Evolutionary conservation across 92 coral and sea anemone genomes (phyloP), one percentile per base, ranked within the genome.

Genomic region (Bergia puertoricense): DNA sequence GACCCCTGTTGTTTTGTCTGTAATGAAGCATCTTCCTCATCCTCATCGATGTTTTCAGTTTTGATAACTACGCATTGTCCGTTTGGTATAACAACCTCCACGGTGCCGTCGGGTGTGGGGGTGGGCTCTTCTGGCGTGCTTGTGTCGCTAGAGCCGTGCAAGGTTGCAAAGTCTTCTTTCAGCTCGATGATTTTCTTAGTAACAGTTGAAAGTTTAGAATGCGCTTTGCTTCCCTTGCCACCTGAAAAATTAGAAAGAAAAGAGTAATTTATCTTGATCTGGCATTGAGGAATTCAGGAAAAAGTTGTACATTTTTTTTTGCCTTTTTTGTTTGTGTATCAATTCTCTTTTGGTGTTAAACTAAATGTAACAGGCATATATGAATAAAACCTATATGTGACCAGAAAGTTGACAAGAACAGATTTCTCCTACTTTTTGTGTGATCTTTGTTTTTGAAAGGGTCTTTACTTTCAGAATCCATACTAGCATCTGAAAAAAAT

Each of bases 71-170:
- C 87, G 43, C 87, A 84, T 71, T 84, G 77, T 37, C 87, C 87
- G 39, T 84, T 84, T 45, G 87, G 87, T 84, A 84, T 84, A 18
- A 84, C 87, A 14, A 84, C 87, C 79, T 84, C 87, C 6, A 84
- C 77, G 2, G 87, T 62, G 6, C 78, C 45, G 15, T 84, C 87
- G 13, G 45, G 8, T 36, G 79, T 39, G 22, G 30, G 16, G 42
- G 42, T 56, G 39, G 36, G 65, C 41, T 68, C 40, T 7, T 71
- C 79, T 8, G 65, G 0, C 56, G 48, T 48, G 66, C 87, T 68
- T 4, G 87, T 50, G 74, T 74, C 87, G 38, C 87, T 84, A 16
- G 87, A 84, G 44, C 66, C 77, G 44, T 84, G 78, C 30, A 84
- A 36, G 20, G 87, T 84, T 6, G 79, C 65, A 69, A 84, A 84